These are phyloP conservation scores for Podabrus alpinus DNA, from an alignment of 2,888 invertebrate species.

Conservation along the genomic window DNA sequence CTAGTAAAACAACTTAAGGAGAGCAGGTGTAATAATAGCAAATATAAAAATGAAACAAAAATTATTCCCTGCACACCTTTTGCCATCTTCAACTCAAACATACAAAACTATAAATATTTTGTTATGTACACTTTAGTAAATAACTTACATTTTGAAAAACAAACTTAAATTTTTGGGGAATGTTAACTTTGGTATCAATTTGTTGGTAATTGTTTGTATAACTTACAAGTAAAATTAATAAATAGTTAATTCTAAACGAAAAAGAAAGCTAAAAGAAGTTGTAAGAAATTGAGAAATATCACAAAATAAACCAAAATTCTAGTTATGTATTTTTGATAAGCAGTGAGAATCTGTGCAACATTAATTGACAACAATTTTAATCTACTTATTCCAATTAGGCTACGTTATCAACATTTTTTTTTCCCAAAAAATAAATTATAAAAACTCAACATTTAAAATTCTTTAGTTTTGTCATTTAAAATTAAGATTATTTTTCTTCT, in stretches of 20 bases:
- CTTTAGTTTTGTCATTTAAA: neutral
- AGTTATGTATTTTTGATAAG: neutral
- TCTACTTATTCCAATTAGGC: conserved; percentile 15
- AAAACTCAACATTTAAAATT: neutral
- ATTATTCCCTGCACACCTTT: conserved; percentile 5
- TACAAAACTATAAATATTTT: conserved; percentile 51
- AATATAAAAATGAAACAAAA: conserved; percentile 8
- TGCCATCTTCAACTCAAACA: conserved; percentile 19
- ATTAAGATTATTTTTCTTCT: conserved; percentile 4
- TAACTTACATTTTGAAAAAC: conserved; percentile 51
- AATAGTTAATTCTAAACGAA: conserved; percentile 22
- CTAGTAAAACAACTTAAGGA: conserved; percentile 1
- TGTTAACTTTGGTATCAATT: conserved; percentile 74
- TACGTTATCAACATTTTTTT: neutral
- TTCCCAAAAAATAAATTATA: neutral
- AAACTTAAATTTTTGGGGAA: conserved; percentile 62
- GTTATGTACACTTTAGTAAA: conserved; percentile 51
- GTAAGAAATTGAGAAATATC: conserved; percentile 16
- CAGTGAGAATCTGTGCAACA: conserved; percentile 21
- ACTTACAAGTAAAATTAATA: conserved; percentile 29
- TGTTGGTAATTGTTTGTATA: conserved; percentile 50
- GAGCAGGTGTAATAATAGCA: conserved; percentile 7
- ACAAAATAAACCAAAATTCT: conserved; percentile 11
- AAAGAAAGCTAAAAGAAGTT: neutral
- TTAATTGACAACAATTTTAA: conserved; percentile 30